These are phyloP conservation scores for Danio kyathit DNA, from an alignment of 2,797 vertebrate genomes.

Conservation along the genomic window DNA sequence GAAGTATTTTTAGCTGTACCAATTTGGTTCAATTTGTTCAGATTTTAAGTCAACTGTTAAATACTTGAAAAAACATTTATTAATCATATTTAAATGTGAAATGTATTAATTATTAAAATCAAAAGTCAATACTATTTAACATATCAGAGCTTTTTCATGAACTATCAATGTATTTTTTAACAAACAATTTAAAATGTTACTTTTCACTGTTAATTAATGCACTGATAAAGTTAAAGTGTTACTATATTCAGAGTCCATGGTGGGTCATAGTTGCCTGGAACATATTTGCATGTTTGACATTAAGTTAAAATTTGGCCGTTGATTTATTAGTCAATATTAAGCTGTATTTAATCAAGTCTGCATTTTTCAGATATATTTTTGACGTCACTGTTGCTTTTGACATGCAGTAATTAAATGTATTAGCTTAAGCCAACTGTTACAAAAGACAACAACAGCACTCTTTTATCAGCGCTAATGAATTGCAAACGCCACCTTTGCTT, in stretches of 20 bases:
- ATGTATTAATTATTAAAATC: no score
- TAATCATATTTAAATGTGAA: no score
- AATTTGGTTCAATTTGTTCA: no score
- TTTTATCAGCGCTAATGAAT: slow-evolving; percentile 59
- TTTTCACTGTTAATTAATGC: no score
- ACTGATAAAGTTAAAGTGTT: no score
- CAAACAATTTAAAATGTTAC: no score
- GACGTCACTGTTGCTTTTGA: neutral
- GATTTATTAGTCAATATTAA: neutral
- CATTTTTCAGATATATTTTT: neutral
- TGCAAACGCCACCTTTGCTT: slow-evolving; percentile 72
- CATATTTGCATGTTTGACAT: slow-evolving; percentile 3
- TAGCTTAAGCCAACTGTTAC: slow-evolving; percentile 23
- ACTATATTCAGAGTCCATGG: neutral
- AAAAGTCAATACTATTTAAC: no score
- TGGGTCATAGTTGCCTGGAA: neutral
- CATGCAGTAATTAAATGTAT: neutral
- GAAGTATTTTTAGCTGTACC: neutral
- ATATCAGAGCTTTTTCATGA: no score
- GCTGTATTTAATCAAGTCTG: neutral
- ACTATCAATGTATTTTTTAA: no score
- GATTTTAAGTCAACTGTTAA: no score
- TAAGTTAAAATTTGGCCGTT: neutral
- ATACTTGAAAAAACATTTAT: no score
- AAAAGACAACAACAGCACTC: slow-evolving; percentile 25